Conservation (phyloP, 2,113 vertebrate genomes). For the Chroicocephalus ridibundus region DNA sequence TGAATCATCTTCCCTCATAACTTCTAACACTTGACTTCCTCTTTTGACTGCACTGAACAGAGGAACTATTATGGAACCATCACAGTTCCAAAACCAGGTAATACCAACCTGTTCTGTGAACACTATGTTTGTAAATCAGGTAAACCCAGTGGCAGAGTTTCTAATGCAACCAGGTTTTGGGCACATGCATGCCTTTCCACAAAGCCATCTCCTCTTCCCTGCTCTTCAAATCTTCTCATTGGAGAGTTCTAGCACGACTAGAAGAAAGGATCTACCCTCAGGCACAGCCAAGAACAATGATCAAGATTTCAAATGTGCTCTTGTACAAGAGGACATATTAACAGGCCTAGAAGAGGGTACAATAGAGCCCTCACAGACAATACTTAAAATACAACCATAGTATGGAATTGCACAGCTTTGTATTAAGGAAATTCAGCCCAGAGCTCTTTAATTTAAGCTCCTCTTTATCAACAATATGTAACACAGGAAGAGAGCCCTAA, state of each 20-base stretch:
- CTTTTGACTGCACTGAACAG: not conserved
- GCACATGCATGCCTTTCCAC: not conserved
- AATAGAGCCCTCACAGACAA: not conserved
- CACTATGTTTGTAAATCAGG: not conserved
- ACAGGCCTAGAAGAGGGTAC: not conserved
- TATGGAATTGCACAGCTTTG: not conserved
- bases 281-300: not conserved
- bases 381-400: not conserved
- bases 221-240: not conserved
- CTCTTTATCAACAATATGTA: not conserved
- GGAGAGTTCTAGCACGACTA: not conserved
- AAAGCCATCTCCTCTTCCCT: not conserved
- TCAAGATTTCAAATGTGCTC: not conserved
- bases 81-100: not conserved
- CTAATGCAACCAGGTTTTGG: rapidly evolving
- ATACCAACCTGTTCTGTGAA: not conserved
- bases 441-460: not conserved
- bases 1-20: not conserved
- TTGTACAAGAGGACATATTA: not conserved
- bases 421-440: not conserved
- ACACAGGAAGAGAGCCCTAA: not conserved
- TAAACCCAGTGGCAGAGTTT: not conserved
- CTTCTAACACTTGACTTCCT: not conserved
- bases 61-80: not conserved
- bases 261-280: not conserved